Percentiles rank a stretch among this genome's conserved stretches.
Evolutionary conservation across 2,797 vertebrate genomes (phyloP).

Genomic region (Xenentodon cancila): DNA sequence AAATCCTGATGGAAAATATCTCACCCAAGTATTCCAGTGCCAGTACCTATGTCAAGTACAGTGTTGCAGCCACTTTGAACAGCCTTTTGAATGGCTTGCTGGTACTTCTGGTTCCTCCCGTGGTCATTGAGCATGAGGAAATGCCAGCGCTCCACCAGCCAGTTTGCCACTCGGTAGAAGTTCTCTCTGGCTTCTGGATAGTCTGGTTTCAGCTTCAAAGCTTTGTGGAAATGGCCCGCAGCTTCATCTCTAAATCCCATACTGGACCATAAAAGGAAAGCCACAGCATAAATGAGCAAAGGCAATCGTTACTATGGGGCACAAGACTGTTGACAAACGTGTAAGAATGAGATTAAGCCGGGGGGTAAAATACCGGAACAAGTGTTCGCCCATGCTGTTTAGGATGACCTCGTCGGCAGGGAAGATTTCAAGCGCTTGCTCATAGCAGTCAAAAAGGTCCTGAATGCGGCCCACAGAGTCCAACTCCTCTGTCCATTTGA

Average conservation of each 20-base stretch:
- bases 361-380: constrained; percentile 89
- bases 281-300: not conserved
- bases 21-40: constrained; percentile 97
- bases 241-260: constrained; percentile 98
- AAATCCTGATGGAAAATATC: constrained; percentile 50
- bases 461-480: constrained; percentile 90
- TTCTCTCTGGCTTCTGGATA: constrained; percentile 95
- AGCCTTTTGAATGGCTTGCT: constrained; percentile 90
- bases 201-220: constrained; percentile 92
- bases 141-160: constrained; percentile 98
- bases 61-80: constrained; percentile 87
- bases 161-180: constrained; percentile 96
- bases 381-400: constrained; percentile 97
- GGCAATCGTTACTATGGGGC: not conserved
- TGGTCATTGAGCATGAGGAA: constrained; percentile 97
- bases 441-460: constrained; percentile 95
- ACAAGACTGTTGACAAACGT: not conserved
- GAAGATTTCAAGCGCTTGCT: constrained; percentile 94
- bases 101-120: constrained; percentile 89
- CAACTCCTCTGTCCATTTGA: constrained; percentile 95
- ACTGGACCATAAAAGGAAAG: constrained; percentile 68
- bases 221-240: constrained; percentile 95
- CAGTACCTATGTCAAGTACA: constrained; percentile 95
- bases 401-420: constrained; percentile 94
- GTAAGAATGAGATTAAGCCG: not conserved